Evolutionary conservation across 2,888 invertebrate species (phyloP).

Genomic region (Drosophila antonietae): DNA sequence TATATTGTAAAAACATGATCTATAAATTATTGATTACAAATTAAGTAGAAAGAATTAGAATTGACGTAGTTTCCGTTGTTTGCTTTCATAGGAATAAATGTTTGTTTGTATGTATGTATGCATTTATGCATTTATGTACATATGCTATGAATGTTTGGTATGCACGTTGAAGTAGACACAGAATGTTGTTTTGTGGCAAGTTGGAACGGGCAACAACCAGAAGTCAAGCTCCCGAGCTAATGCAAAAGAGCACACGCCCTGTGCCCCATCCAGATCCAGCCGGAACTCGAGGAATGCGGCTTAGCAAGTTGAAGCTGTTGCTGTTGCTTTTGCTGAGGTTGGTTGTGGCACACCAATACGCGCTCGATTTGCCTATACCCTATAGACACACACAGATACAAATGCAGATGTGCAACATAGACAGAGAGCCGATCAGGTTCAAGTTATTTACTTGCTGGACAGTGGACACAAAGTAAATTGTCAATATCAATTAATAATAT

Average conservation of each 20-base stretch:
- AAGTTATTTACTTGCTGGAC: slow-evolving; percentile 50
- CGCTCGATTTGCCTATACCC: slow-evolving; percentile 25
- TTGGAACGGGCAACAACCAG: slow-evolving; percentile 32
- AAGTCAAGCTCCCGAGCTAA: slow-evolving; percentile 21
- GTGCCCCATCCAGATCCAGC: slow-evolving; percentile 41
- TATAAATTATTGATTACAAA: not conserved
- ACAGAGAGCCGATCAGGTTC: slow-evolving; percentile 53
- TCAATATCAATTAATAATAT: not conserved
- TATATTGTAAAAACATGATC: not conserved
- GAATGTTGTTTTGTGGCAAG: slow-evolving; percentile 56
- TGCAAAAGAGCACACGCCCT: slow-evolving; percentile 53
- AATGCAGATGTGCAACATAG: slow-evolving; percentile 62
- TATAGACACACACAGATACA: slow-evolving; percentile 21
- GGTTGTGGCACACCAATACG: slow-evolving; percentile 25
- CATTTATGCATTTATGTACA: not conserved
- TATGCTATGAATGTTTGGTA: slow-evolving; percentile 30
- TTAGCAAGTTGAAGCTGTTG: slow-evolving; percentile 64
- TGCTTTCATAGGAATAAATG: not conserved
- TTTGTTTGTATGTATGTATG: not conserved
- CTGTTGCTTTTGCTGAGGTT: slow-evolving; percentile 30
- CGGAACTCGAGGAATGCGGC: slow-evolving; percentile 68
- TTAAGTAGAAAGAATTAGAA: no score
- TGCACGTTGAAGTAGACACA: slow-evolving; percentile 29
- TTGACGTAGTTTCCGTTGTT: not conserved
- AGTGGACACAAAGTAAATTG: slow-evolving; percentile 16